Percentiles rank a stretch among this genome's conserved stretches.
Conservation (phyloP, 2,888 invertebrate species). For the Panopea generosa region DNA sequence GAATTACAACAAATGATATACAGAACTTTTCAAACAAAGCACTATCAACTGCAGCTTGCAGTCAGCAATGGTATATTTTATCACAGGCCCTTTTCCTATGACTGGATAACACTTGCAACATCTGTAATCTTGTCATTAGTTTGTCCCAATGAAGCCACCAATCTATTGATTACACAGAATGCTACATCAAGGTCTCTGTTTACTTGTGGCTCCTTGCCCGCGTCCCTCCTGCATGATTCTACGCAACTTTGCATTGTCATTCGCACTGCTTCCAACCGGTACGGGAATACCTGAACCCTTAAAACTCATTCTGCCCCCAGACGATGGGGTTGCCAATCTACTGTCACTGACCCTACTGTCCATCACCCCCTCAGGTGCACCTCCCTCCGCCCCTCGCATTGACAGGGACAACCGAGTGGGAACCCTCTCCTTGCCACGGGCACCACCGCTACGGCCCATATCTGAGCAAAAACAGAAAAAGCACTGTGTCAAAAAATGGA, state of each 20-base stretch:
- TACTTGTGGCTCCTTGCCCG: slow-evolving; percentile 39
- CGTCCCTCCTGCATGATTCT: slow-evolving; percentile 71
- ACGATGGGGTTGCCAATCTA: slow-evolving; percentile 81
- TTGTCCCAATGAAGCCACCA: too few species aligned
- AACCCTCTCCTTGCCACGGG: slow-evolving; percentile 77
- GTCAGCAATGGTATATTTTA: too few species aligned
- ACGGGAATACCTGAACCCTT: slow-evolving; percentile 80
- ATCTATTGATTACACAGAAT: not conserved
- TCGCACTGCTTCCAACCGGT: slow-evolving; percentile 74
- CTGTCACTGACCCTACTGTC: slow-evolving; percentile 77
- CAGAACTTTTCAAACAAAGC: too few species aligned
- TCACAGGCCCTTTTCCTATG: too few species aligned
- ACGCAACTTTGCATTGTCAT: slow-evolving; percentile 77
- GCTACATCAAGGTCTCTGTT: slow-evolving; percentile 40
- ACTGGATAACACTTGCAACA: too few species aligned
- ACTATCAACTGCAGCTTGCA: too few species aligned
- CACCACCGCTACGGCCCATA: slow-evolving; percentile 53
- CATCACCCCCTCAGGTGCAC: slow-evolving; percentile 43
- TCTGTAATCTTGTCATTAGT: too few species aligned
- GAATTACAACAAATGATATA: too few species aligned
- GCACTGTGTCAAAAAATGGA: too few species aligned
- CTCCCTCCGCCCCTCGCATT: slow-evolving; percentile 71
- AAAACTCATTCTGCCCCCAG: slow-evolving; percentile 79
- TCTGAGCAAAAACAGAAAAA: slow-evolving; percentile 29
- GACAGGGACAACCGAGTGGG: slow-evolving; percentile 76